A percentile compares a stretch with the other conserved stretches of the same genome.
These are phyloP conservation scores for Balanococcus diminutus DNA, from an alignment of 2,888 invertebrate genomes.

Conservation along the genomic window DNA sequence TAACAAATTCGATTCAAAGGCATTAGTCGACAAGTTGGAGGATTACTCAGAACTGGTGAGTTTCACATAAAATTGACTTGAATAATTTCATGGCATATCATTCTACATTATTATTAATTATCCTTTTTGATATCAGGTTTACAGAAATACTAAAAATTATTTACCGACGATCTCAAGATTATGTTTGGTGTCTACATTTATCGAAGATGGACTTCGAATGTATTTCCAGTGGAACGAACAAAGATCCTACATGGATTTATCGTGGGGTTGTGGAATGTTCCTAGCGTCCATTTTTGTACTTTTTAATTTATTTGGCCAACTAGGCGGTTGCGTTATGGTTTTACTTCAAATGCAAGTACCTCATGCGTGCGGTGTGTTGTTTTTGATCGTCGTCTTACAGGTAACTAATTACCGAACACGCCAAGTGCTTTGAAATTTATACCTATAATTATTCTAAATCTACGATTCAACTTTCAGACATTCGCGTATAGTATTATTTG, in stretches of 20 bases:
- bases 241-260: slow-evolving; percentile 95
- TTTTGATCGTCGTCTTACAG: slow-evolving; percentile 95
- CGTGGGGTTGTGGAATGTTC: slow-evolving; percentile 95
- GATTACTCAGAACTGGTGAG: slow-evolving; percentile 57
- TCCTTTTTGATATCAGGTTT: slow-evolving; percentile 69
- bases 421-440: background rate
- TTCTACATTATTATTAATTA: background rate
- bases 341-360: slow-evolving; percentile 88
- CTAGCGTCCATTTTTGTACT: slow-evolving; percentile 94
- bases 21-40: slow-evolving; percentile 56
- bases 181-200: slow-evolving; percentile 97
- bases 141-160: slow-evolving; percentile 88
- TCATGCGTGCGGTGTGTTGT: slow-evolving; percentile 88
- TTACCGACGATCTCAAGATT: slow-evolving; percentile 94
- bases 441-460: background rate
- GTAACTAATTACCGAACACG: slow-evolving; percentile 65
- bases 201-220: slow-evolving; percentile 99
- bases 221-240: slow-evolving; percentile 99
- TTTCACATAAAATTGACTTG: background rate
- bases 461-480: slow-evolving; percentile 68
- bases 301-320: slow-evolving; percentile 92
- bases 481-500: slow-evolving; percentile 96
- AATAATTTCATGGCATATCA: background rate
- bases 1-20: slow-evolving; percentile 54
- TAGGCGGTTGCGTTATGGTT: slow-evolving; percentile 96